Evolutionary conservation across 2,797 vertebrate genomes (phyloP), one percentile per base, ranked within the genome.

Genomic region (Melanotaenia nigrans): DNA sequence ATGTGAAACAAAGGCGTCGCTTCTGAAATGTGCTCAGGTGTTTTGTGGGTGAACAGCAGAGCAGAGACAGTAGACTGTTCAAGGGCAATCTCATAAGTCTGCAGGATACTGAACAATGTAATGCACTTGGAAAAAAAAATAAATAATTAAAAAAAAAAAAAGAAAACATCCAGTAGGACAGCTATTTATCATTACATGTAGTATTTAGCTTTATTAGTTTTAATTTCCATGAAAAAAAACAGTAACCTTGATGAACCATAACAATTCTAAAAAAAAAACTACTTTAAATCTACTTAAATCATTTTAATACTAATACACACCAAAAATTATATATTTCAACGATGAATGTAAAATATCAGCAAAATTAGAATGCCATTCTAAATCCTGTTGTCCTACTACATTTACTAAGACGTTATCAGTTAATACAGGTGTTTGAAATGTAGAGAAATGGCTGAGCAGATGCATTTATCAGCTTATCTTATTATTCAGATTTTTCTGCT

Each of bases 401-500:
- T 88, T 88, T 73, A 75, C 61, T 53, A 49, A 58, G 80, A 87
- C 76, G 66, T 6, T 64, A 82, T 89, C 73, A 1, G 53, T 78
- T 79, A 66, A 78, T 63, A 63, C 80, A 71, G 56, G 77, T 51
- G 68, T 78, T 28, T 28, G 68, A 74, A 75, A 83, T 62, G 78
- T 68, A 49, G 40, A 30, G 65, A 13, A 3, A 64, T 73, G 60
- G 68, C 62, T 33, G 77, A 78, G 49, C 25, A 61, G 71, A 58
- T 42, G 77, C 63, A 74, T 86, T 88, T 84, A 88, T 88, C 79
- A 80, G 71, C 63, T 54, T 73, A 10, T 78, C 80, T 73, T 74
- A 83, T 86, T 80, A 87, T 88, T 89, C 83, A 68, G 55, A 82
- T 87, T 87, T 87, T 89, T 88, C 85, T 79, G 82, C 83, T 75